Evolutionary conservation across 2,888 invertebrate species (phyloP).

Genomic region (Amorpha juglandis): DNA sequence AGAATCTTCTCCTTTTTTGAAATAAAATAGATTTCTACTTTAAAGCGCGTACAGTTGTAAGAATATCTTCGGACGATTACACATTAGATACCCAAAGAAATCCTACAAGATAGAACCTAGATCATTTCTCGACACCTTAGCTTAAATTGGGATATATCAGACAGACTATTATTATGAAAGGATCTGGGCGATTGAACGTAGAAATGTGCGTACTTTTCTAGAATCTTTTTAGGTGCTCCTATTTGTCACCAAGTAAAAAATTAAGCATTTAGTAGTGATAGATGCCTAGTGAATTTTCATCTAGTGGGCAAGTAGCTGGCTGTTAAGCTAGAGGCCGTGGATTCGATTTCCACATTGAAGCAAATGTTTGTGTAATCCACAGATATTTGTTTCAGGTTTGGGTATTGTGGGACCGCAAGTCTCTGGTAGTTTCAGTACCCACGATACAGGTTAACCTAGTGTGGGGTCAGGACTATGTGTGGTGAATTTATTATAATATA

Average conservation of each 20-base stretch:
- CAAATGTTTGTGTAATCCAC: no score
- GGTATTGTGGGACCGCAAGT: no score
- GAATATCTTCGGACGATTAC: not conserved
- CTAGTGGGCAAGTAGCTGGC: no score
- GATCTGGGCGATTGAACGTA: not conserved
- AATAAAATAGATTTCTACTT: not conserved
- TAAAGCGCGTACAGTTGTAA: not conserved
- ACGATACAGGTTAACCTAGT: no score
- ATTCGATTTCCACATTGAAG: no score
- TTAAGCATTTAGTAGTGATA: not conserved
- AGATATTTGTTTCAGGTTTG: no score
- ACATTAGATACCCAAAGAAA: not conserved
- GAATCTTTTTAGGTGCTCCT: not conserved
- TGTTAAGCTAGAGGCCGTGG: no score
- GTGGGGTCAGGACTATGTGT: no score
- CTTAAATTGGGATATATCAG: slow-evolving; percentile 7
- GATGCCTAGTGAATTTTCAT: not conserved
- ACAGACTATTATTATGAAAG: slow-evolving; percentile 6
- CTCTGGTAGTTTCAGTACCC: no score
- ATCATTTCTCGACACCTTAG: slow-evolving; percentile 16
- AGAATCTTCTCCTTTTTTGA: no score
- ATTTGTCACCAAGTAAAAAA: not conserved
- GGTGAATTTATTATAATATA: no score
- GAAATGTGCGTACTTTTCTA: not conserved
- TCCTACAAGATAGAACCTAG: slow-evolving; percentile 5